phyloP scores from a whole-genome alignment of 2,113 vertebrate genomes.

The Tautogolabrus adspersus region DNA sequence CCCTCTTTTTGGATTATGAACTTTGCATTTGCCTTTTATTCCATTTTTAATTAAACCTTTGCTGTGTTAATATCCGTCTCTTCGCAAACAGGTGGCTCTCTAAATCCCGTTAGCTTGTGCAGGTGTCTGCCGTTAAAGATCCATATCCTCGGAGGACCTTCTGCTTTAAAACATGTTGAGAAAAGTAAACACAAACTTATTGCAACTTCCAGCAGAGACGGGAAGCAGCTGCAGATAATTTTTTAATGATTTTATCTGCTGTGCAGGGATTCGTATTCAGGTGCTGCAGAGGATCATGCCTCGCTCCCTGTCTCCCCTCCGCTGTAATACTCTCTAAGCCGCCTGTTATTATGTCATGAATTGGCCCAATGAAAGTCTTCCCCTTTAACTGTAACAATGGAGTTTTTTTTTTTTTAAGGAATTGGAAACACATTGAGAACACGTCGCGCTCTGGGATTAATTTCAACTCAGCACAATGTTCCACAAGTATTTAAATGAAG shows the following conservation, averaged over 20 bases:
- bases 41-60: conserved; percentile 39
- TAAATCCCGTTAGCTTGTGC: conserved; percentile 40
- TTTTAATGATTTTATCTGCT: conserved; percentile 26
- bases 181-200: conserved; percentile 41
- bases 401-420: conserved; percentile 14
- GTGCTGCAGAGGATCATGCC: conserved; percentile 13
- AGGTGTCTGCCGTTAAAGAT: conserved; percentile 41
- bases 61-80: conserved; percentile 4
- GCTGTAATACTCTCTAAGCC: conserved; percentile 35
- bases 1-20: background rate
- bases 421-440: conserved; percentile 63
- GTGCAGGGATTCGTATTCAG: background rate
- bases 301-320: conserved; percentile 25
- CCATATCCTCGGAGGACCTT: conserved; percentile 4
- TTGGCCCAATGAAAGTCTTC: conserved; percentile 57
- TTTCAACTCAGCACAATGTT: conserved; percentile 37
- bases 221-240: conserved; percentile 47
- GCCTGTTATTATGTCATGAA: conserved; percentile 61
- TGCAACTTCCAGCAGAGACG: conserved; percentile 17
- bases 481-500: conserved; percentile 54
- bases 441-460: conserved; percentile 43
- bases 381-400: conserved; percentile 51
- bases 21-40: conserved; percentile 14
- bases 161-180: conserved; percentile 27
- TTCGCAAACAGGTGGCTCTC: conserved; percentile 43